Evolutionary conservation across 2,113 vertebrate species (phyloP), one percentile per base, ranked within the genome.

Genomic region (Myotis yumanensis): DNA sequence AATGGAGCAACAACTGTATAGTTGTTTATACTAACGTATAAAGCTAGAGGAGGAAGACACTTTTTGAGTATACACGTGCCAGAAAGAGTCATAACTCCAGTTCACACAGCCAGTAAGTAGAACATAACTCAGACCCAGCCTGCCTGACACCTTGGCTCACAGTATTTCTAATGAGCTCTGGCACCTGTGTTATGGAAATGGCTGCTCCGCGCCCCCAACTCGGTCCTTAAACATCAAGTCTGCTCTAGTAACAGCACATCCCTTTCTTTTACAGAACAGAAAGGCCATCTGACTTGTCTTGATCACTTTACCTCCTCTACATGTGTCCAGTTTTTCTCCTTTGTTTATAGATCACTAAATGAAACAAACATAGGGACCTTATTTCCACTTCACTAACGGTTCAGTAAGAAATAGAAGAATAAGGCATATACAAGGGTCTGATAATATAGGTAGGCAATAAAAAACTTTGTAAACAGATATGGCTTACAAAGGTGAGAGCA

Each of bases 111-210:
- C 17, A 5, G 59, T 32, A 81, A 32, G 16, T 0, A 4, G 75
- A 62, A 23, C 37, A 0, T 23, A 11, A 46, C 7, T 40, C 17
- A 40, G 72, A 35, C 6, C 30, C 30, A 37, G 46, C 18, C 7
- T 4, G 6, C 18, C 7, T 4, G 9, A 2, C 35, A 5, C 17
- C 35, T n/a, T 0, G 23, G 28, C 35, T 20, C 32, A 1, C n/a
- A 8, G 84, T 10, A 5, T 1, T 40, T 51, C 37, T 22, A 22
- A 30, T 4, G 43, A 2, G 7, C 59, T 11, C 11, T 0, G 11
- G 40, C 3, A 4, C 85, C 46, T 9, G 15, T 28, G 43, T 2
- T n/a, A 7, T 1, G 11, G 20, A 4, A n/a, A 28, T 35, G 79
- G 69, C 32, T 0, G n/a, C 32, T 2, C 43, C 4, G 30, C 10